Conservation (phyloP, 2,888 invertebrate genomes). For the Mimumesa dahlbomi region DNA sequence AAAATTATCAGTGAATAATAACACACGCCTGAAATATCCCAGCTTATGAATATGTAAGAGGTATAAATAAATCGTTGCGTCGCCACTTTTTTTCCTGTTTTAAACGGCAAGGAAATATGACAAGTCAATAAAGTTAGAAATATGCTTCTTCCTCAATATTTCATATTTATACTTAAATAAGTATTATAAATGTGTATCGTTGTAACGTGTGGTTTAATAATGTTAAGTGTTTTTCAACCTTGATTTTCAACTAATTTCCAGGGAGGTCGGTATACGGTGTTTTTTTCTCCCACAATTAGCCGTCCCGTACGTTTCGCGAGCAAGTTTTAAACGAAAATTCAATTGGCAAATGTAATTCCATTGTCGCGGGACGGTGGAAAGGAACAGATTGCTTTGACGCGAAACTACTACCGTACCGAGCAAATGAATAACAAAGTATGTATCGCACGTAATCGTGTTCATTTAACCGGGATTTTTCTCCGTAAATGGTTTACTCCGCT, state of each 20-base stretch:
- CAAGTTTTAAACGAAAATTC: slow-evolving; percentile 3
- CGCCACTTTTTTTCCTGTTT: neutral
- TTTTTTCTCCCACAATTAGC: neutral
- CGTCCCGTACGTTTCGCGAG: neutral
- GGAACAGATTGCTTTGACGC: slow-evolving; percentile 37
- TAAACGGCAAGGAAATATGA: neutral
- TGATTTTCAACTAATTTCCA: too few species aligned
- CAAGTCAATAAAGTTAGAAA: too few species aligned
- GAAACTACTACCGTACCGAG: slow-evolving; percentile 16
- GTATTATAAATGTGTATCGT: too few species aligned
- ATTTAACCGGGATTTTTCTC: neutral
- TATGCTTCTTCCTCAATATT: too few species aligned
- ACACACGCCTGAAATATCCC: neutral
- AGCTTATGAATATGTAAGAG: neutral
- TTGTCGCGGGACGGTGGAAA: slow-evolving; percentile 19
- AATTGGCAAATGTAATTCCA: slow-evolving; percentile 38
- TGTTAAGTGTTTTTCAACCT: too few species aligned
- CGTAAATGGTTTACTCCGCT: neutral
- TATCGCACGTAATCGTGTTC: neutral
- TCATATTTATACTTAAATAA: too few species aligned
- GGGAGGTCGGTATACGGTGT: too few species aligned
- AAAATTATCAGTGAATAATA: neutral
- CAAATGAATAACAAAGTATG: slow-evolving; percentile 2
- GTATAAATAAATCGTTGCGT: neutral
- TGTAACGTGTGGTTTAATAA: too few species aligned